Base-by-base conservation (phyloP, 1,140 invertebrate genomes). In the Panagrolaimus sp. region DNA sequence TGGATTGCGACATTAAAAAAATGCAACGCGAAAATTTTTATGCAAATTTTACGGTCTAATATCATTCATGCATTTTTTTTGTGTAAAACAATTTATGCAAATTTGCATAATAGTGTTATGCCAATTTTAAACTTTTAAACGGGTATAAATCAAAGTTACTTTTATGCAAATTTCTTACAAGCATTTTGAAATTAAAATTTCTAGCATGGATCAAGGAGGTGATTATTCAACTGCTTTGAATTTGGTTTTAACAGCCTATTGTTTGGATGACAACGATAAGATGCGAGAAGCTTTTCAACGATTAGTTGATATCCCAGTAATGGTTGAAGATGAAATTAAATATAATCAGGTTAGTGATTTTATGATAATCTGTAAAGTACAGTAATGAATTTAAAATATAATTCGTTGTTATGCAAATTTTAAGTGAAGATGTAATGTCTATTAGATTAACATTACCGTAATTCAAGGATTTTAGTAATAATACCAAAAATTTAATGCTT, bases 201-300 rank as follows among this genome's bases (percentile, higher is more conserved):
- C 9, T 32, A 38, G 14, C 7, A 67, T 67, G 43, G 21, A 28
- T 68, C 94, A 98, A 83, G 90, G 91, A 76, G 89, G 93, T 1
- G 91, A 92, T 79, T 94, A 94, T 80, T 90, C 90, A 77, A 86
- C 86, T 58, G 92, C 93, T 45, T 88, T 98, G 65, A 94, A 98
- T 85, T 85, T 95, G 43, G 89, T 97, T 65, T 84, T 97, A 7
- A 95, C 94, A 81, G 93, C 95, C 77, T 94, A 93, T 85, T 91
- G 93, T 15, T 85, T 97, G 62, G 91, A 90, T 24, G 94, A 98
- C 85, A 88, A 89, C 9, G 93, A 97, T 72, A 93, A 92, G 80
- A 96, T 96, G 88, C 94, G 94, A 86, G 89, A 89, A 75, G 89
- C 90, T 8, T 98, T 98, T 85, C 89, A 91, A 70, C 89, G 92